A percentile compares a stretch with the other conserved stretches of the same genome.
Conservation (phyloP, 2,113 vertebrate species). For the Romanogobio albipinnatus region DNA sequence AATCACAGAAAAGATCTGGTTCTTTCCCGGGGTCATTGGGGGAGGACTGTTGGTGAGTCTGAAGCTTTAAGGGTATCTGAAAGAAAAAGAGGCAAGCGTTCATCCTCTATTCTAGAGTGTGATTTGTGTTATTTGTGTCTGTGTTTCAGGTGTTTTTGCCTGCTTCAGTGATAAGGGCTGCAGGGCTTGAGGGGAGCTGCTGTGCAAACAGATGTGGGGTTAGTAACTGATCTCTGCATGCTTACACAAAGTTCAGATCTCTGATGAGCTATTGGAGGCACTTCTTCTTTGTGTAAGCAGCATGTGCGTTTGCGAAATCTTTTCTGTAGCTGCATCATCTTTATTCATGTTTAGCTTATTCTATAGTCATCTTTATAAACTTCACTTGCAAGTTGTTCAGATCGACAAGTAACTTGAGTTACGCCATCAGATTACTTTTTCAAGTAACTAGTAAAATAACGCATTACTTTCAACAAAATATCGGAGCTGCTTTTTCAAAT, state of each 20-base stretch:
- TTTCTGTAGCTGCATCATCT: neutral
- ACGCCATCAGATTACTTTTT: too few species aligned
- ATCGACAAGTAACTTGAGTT: too few species aligned
- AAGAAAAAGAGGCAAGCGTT: neutral
- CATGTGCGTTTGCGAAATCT: neutral
- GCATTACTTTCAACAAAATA: too few species aligned
- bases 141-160: slow-evolving; percentile 66
- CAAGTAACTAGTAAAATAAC: too few species aligned
- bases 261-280: neutral
- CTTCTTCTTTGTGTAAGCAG: neutral
- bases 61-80: neutral
- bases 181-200: slow-evolving; percentile 64
- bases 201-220: slow-evolving; percentile 72
- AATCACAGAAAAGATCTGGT: slow-evolving; percentile 74
- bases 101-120: neutral
- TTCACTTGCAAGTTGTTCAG: neutral
- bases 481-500: too few species aligned
- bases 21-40: slow-evolving; percentile 75
- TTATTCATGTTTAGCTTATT: neutral
- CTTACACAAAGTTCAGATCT: neutral
- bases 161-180: slow-evolving; percentile 69
- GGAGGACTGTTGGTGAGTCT: slow-evolving; percentile 76
- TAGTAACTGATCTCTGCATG: slow-evolving; percentile 52
- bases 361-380: neutral
- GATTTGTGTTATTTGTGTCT: neutral